These are phyloP conservation scores for Sceloporus tristichus DNA, from an alignment of 2,113 vertebrate genomes.

Conservation along the genomic window DNA sequence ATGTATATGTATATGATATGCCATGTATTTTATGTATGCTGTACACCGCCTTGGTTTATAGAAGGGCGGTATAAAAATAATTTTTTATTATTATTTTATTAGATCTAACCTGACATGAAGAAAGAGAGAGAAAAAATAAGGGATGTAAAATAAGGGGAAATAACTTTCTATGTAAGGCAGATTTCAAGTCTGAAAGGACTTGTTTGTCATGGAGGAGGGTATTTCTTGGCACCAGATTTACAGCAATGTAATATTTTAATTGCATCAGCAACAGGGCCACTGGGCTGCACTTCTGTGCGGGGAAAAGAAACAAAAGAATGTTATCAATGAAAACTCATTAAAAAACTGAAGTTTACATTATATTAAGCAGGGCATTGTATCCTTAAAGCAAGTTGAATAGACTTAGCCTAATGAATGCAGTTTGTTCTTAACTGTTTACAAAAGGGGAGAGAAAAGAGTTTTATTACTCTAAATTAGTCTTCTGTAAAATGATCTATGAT, in stretches of 20 bases:
- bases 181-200: not conserved
- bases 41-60: no score
- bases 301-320: constrained; percentile 15
- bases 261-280: not conserved
- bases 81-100: no score
- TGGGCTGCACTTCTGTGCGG: constrained; percentile 7
- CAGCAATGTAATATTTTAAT: not conserved
- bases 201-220: not conserved
- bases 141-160: no score
- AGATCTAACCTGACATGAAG: no score
- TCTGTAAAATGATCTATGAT: constrained; percentile 33
- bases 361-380: constrained; percentile 12
- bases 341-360: constrained; percentile 8
- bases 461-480: constrained; percentile 28
- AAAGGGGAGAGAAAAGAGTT: not conserved
- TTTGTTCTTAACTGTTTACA: constrained; percentile 18
- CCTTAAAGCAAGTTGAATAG: constrained; percentile 9
- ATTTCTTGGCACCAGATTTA: not conserved
- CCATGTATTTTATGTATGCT: no score
- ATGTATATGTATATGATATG: no score
- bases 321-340: constrained; percentile 29
- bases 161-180: not conserved
- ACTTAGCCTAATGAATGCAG: constrained; percentile 19
- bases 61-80: no score
- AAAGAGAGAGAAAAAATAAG: no score